Conservation (phyloP, 2,113 vertebrate genomes). For the Nycticorax nycticorax region DNA sequence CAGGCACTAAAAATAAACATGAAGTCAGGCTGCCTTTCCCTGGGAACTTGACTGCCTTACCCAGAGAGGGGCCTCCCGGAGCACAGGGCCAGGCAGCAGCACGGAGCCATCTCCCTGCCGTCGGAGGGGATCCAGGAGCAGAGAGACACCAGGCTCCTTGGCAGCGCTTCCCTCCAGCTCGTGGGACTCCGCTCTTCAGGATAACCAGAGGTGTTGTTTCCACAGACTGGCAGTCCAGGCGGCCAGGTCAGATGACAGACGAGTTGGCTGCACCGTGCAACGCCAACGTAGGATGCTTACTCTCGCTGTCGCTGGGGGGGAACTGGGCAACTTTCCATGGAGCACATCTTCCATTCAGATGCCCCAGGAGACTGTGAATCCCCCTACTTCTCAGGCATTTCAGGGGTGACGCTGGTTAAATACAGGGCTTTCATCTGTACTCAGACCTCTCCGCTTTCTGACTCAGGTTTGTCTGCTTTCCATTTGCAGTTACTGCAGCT, state of each 20-base stretch:
- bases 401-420: neutral
- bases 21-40: neutral
- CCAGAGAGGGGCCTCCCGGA: neutral
- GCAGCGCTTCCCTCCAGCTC: neutral
- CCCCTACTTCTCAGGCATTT: neutral
- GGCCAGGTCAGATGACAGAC: neutral
- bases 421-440: rapidly evolving
- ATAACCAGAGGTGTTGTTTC: no score
- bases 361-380: rapidly evolving
- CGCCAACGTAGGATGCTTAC: rapidly evolving
- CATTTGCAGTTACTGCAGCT: neutral
- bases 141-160: rapidly evolving
- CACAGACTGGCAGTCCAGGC: neutral
- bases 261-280: rapidly evolving
- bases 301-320: neutral
- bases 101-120: rapidly evolving
- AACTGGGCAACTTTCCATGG: rapidly evolving
- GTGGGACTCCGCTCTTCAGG: rapidly evolving
- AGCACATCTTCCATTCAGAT: neutral
- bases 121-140: rapidly evolving
- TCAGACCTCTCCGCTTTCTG: neutral
- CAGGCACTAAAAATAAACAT: neutral
- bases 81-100: neutral
- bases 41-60: neutral
- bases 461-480: neutral